phyloP scores from a whole-genome alignment of 2,797 vertebrate genomes.

The Sebastes miniatus region DNA sequence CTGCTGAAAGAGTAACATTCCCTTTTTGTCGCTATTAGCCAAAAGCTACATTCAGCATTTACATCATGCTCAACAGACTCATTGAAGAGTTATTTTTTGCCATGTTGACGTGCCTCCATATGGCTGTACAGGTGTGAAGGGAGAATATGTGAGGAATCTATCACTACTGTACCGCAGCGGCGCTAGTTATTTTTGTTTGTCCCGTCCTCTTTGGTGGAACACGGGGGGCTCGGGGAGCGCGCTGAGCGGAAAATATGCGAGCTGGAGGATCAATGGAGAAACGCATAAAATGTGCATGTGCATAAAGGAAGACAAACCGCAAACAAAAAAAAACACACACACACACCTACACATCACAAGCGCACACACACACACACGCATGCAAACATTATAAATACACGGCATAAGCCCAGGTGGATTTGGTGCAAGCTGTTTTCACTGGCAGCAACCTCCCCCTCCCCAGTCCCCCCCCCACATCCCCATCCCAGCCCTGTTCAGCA shows the following conservation, averaged over 20 bases:
- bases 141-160: constrained; percentile 63
- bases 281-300: constrained; percentile 41
- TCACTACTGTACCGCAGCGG: constrained; percentile 49
- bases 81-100: constrained; percentile 66
- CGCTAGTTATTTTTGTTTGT: constrained; percentile 66
- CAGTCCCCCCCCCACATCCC: constrained; percentile 64
- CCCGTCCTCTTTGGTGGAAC: constrained; percentile 58
- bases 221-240: constrained; percentile 32
- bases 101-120: constrained; percentile 64
- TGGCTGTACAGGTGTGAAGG: constrained; percentile 73
- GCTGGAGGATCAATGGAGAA: constrained; percentile 63
- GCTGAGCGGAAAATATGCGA: constrained; percentile 42
- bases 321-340: constrained; percentile 44
- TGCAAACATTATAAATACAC: constrained; percentile 77
- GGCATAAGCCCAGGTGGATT: constrained; percentile 94
- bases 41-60: constrained; percentile 12
- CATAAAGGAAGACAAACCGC: constrained; percentile 47
- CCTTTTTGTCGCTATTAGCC: constrained; percentile 1
- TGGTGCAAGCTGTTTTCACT: constrained; percentile 96
- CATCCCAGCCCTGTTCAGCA: constrained; percentile 84
- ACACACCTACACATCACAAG: constrained; percentile 48
- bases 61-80: constrained; percentile 16
- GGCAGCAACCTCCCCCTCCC: constrained; percentile 67
- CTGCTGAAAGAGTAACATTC: not conserved
- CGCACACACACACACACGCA: constrained; percentile 28